These are phyloP conservation scores for Tromatobia lineatoria DNA, from an alignment of 2,888 invertebrate genomes.

Conservation along the genomic window DNA sequence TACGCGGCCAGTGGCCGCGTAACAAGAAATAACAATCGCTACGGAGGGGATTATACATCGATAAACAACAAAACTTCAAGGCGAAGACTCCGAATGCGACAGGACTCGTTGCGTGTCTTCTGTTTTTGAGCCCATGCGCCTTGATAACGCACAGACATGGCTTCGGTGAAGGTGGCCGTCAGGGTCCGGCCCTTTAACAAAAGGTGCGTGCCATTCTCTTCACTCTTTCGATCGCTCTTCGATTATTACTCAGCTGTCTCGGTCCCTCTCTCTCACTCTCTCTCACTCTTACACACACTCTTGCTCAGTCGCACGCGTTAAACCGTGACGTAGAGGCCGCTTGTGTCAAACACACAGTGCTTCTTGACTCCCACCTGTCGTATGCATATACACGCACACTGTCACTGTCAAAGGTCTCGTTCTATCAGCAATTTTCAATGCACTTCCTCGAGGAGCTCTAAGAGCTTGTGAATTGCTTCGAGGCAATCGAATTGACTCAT, in stretches of 20 bases:
- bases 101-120: slow-evolving; percentile 35
- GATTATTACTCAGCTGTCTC: slow-evolving; percentile 1
- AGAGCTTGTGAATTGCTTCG: slow-evolving; percentile 4
- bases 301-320: not conserved
- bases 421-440: slow-evolving; percentile 6
- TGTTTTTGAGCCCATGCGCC: slow-evolving; percentile 75
- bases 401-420: not conserved
- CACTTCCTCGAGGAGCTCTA: slow-evolving; percentile 4
- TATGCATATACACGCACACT: slow-evolving; percentile 15
- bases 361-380: slow-evolving; percentile 62
- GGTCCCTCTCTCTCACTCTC: slow-evolving; percentile 6
- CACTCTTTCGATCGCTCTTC: not conserved
- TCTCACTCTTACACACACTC: not conserved
- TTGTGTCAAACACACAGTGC: slow-evolving; percentile 54
- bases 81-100: not conserved
- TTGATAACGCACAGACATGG: slow-evolving; percentile 87
- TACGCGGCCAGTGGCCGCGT: slow-evolving; percentile 42
- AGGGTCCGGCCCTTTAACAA: slow-evolving; percentile 96
- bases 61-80: slow-evolving; percentile 31
- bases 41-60: slow-evolving; percentile 13
- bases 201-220: slow-evolving; percentile 87
- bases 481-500: slow-evolving; percentile 16
- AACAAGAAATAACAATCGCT: slow-evolving; percentile 50
- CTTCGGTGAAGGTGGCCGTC: slow-evolving; percentile 96
- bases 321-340: slow-evolving; percentile 42